Conservation (phyloP, 2,797 vertebrate genomes). For the Vireo griseus region DNA sequence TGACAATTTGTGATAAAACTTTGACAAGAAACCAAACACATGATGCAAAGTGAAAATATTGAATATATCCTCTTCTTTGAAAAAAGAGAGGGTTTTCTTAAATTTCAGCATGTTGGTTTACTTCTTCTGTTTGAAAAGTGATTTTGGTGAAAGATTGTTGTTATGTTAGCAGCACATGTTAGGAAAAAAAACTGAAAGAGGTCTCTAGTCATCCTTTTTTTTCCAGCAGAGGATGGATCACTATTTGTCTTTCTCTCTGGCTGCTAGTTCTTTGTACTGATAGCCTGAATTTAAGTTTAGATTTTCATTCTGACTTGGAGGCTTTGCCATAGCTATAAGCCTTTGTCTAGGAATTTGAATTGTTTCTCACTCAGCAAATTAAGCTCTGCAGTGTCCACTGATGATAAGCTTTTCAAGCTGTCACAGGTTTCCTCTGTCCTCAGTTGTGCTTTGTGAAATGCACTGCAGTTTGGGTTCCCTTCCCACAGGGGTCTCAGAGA, state of each 20-base stretch:
- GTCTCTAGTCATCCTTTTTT: background rate
- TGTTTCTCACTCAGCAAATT: background rate
- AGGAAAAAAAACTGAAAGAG: background rate
- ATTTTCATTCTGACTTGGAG: background rate
- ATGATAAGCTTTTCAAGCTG: background rate
- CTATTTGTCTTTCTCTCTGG: background rate
- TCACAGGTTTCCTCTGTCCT: background rate
- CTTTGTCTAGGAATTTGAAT: background rate
- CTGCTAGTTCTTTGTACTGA: background rate
- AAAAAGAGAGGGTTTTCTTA: background rate
- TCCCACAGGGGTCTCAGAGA: background rate
- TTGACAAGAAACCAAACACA: background rate
- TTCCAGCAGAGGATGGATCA: background rate
- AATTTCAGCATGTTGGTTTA: background rate
- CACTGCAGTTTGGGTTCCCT: background rate
- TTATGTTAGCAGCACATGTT: background rate
- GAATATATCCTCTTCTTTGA: background rate
- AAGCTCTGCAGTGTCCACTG: background rate
- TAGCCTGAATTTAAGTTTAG: background rate
- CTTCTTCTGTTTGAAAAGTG: background rate
- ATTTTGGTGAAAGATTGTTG: background rate
- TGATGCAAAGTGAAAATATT: background rate
- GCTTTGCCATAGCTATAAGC: background rate
- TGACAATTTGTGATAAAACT: background rate
- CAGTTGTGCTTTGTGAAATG: background rate